Evolutionary conservation across 1,140 invertebrate genomes (phyloP).

Genomic region (Teleogryllus occipitalis): DNA sequence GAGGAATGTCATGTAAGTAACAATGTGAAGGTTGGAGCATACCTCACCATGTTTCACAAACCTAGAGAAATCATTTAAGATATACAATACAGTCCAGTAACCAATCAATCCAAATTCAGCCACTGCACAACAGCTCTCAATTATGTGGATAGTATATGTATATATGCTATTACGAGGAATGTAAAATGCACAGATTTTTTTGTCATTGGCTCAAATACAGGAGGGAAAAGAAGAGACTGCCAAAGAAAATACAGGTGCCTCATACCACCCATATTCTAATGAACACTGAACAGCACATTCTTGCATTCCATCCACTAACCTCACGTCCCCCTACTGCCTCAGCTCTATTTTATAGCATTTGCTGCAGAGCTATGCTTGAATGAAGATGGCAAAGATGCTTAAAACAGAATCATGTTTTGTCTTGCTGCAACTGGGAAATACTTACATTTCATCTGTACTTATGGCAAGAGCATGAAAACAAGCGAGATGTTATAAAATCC

Average conservation of each 20-base stretch:
- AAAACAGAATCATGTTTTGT: not conserved
- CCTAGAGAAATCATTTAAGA: not conserved
- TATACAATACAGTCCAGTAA: not conserved
- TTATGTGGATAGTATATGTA: conserved; percentile 8
- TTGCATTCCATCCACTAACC: not conserved
- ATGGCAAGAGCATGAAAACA: not conserved
- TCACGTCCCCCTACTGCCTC: not conserved
- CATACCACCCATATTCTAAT: not conserved
- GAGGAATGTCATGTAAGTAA: conserved; percentile 16
- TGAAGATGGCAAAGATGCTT: not conserved
- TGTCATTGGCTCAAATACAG: not conserved
- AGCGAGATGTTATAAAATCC: not conserved
- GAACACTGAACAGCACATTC: not conserved
- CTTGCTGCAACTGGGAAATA: not conserved
- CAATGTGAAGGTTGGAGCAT: conserved; percentile 9
- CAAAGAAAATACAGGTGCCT: not conserved
- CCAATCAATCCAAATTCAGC: not conserved
- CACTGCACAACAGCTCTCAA: not conserved
- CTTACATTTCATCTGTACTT: not conserved
- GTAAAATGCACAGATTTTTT: not conserved
- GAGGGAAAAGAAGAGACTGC: not conserved
- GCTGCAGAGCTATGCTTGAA: not conserved
- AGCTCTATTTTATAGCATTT: not conserved
- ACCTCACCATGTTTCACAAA: conserved; percentile 10
- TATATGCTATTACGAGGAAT: not conserved